Percentiles rank a stretch among this genome's conserved stretches.
Evolutionary conservation across 2,888 invertebrate species (phyloP).

Genomic region (Orgyia antiqua): DNA sequence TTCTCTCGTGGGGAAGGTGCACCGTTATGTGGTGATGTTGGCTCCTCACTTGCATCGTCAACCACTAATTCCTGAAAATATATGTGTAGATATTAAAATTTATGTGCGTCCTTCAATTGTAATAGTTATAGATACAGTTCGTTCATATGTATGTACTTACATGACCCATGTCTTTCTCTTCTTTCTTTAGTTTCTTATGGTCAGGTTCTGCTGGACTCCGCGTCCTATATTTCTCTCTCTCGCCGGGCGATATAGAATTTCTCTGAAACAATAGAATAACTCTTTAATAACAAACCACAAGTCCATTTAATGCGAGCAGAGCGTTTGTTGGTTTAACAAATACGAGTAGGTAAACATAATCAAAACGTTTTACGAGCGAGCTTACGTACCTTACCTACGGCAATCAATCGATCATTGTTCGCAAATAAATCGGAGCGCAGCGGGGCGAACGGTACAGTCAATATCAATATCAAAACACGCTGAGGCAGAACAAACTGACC

Average conservation of each 20-base stretch:
- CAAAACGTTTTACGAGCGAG: slow-evolving; percentile 67
- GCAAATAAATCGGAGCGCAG: slow-evolving; percentile 75
- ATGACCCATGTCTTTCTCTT: slow-evolving; percentile 89
- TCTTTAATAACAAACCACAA: slow-evolving; percentile 32
- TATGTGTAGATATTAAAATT: too few species aligned
- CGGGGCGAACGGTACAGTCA: slow-evolving; percentile 71
- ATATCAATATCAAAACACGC: slow-evolving; percentile 78
- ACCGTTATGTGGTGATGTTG: slow-evolving; percentile 90
- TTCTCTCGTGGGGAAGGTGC: slow-evolving; percentile 94
- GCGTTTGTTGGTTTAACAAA: slow-evolving; percentile 56
- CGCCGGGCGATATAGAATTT: slow-evolving; percentile 91
- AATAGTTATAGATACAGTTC: too few species aligned
- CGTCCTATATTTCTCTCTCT: slow-evolving; percentile 89
- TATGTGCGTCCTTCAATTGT: too few species aligned
- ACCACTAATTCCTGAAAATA: slow-evolving; percentile 94
- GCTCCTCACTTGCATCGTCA: slow-evolving; percentile 95
- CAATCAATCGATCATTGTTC: slow-evolving; percentile 77
- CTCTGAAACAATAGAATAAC: slow-evolving; percentile 77
- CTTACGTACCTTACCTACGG: slow-evolving; percentile 52
- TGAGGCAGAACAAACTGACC: slow-evolving; percentile 78
- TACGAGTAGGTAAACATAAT: slow-evolving; percentile 69
- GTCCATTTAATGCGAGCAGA: slow-evolving; percentile 33
- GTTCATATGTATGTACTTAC: too few species aligned
- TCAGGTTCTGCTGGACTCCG: slow-evolving; percentile 86
- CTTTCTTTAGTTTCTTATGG: slow-evolving; percentile 86